Percentiles rank a stretch among this genome's conserved stretches.
phyloP scores from a whole-genome alignment of 1,140 invertebrate genomes.

The Anadara kagoshimensis region DNA sequence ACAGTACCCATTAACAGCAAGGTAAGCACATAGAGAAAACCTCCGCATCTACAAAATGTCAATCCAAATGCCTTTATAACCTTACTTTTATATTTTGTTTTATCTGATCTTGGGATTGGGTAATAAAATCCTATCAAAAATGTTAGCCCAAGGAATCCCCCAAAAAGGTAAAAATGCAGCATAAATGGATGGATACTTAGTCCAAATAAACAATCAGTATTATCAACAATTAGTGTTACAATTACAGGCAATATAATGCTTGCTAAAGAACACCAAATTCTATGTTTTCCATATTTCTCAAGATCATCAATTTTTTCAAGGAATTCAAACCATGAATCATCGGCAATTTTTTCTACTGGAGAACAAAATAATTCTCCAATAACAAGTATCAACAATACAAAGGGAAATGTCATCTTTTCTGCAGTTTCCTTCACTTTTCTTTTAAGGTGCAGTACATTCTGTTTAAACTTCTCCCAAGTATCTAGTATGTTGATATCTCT shows the following conservation, averaged over 20 bases:
- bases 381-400: slow-evolving; percentile 58
- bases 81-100: slow-evolving; percentile 58
- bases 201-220: slow-evolving; percentile 63
- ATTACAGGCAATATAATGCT: slow-evolving; percentile 61
- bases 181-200: slow-evolving; percentile 62
- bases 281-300: slow-evolving; percentile 70
- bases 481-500: slow-evolving; percentile 1
- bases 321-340: slow-evolving; percentile 72
- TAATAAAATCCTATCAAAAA: slow-evolving; percentile 62
- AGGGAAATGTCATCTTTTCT: slow-evolving; percentile 51
- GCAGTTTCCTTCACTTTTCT: slow-evolving; percentile 38
- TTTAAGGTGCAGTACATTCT: slow-evolving; percentile 4
- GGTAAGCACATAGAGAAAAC: slow-evolving; percentile 60
- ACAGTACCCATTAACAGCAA: slow-evolving; percentile 62
- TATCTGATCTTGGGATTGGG: slow-evolving; percentile 58
- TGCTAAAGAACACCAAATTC: slow-evolving; percentile 63
- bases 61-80: slow-evolving; percentile 51
- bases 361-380: slow-evolving; percentile 65
- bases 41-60: slow-evolving; percentile 60
- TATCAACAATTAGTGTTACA: slow-evolving; percentile 58
- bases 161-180: slow-evolving; percentile 69
- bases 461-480: slow-evolving; percentile 18
- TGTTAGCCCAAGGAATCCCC: slow-evolving; percentile 54
- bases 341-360: slow-evolving; percentile 67
- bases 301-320: slow-evolving; percentile 68